Evolutionary conservation across 2,113 vertebrate species (phyloP), one percentile per base, ranked within the genome.

Genomic region (Shinisaurus crocodilurus): DNA sequence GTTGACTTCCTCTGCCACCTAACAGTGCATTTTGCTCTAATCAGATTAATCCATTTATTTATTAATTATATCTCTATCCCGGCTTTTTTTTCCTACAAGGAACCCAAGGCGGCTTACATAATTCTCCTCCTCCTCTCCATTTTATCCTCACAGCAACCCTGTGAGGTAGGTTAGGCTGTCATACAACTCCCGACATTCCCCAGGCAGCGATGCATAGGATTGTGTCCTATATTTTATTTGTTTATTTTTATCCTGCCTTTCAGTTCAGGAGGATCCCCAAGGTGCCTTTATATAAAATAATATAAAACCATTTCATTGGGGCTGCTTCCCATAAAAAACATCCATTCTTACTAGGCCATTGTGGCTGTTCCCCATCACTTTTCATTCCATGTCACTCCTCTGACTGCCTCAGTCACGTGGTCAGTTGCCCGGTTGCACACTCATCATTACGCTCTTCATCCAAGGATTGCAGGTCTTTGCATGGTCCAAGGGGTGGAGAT

Each of bases 11-110:
- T 70, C 43, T 85, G 32, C 65, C 43, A 70, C 34, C 65, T 88
- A 27, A 81, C 23, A 54, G n/a, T 3, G 1, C 54, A 88, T 80
- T 88, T 75, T 54, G 48, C 84, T 54, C 29, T 88, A 37, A 54
- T 57, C n/a, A 80, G 48, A 82, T 40, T 88, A 23, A 81, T 82
- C 63, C n/a, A n/a, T n/a, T n/a, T n/a, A n/a, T n/a, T n/a, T n/a
- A n/a, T n/a, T n/a, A n/a, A n/a, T n/a, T n/a, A n/a, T n/a, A n/a
- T n/a, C n/a, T n/a, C n/a, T n/a, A n/a, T n/a, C n/a, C n/a, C n/a
- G n/a, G n/a, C n/a, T n/a, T n/a, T n/a, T n/a, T n/a, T n/a, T n/a
- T n/a, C n/a, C n/a, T n/a, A n/a, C n/a, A n/a, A n/a, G n/a, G n/a
- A n/a, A n/a, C n/a, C n/a, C n/a, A n/a, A n/a, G n/a, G n/a, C n/a